Evolutionary conservation across 2,113 vertebrate species (phyloP).

Genomic region (Charina bottae): DNA sequence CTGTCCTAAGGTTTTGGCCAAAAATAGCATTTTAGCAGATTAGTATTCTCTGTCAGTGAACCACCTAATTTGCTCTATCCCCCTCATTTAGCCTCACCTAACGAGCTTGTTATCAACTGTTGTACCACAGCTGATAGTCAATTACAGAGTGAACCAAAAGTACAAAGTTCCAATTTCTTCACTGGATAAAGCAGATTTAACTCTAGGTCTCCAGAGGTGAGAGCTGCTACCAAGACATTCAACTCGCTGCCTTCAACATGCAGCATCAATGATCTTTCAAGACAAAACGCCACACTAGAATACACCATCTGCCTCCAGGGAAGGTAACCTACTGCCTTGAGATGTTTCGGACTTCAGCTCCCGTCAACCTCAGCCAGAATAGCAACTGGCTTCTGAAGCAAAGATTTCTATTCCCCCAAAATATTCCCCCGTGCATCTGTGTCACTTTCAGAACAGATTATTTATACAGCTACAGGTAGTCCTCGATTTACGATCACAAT

Average conservation of each 20-base stretch:
- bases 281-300: background rate
- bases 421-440: background rate
- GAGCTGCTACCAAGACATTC: background rate
- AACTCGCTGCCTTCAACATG: background rate
- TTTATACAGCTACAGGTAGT: background rate
- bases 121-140: background rate
- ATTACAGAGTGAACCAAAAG: background rate
- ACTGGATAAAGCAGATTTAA: background rate
- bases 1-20: too few relatives aligned
- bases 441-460: background rate
- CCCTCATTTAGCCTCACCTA: background rate
- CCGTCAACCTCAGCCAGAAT: too few relatives aligned
- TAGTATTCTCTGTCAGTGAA: too few relatives aligned
- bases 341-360: too few relatives aligned
- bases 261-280: background rate
- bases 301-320: background rate
- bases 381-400: background rate
- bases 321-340: too few relatives aligned
- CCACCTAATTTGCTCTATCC: background rate
- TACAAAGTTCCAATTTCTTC: background rate
- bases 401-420: background rate
- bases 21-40: background rate
- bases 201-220: constrained; percentile 30
- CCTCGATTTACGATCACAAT: background rate
- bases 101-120: background rate